A percentile compares a stretch with the other conserved stretches of the same genome.
Conservation (phyloP, 2,888 invertebrate genomes). For the Cheilosia scutellata region DNA sequence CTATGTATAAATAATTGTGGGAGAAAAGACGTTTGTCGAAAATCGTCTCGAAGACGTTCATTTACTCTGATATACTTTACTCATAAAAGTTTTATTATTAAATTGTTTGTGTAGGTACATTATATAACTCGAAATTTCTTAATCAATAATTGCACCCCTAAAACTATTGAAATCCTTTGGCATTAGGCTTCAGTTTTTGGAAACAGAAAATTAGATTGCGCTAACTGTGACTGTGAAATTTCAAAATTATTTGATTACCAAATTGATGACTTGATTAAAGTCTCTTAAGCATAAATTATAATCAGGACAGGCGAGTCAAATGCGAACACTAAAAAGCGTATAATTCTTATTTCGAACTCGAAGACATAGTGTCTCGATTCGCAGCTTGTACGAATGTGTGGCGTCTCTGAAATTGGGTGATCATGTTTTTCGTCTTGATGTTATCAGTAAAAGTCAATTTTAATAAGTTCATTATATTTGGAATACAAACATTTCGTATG, state of each 20-base stretch:
- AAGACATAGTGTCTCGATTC: conserved; percentile 60
- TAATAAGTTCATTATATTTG: conserved; percentile 49
- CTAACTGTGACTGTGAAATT: conserved; percentile 29
- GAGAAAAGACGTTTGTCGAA: too few species aligned
- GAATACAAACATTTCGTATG: conserved; percentile 21
- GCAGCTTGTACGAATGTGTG: not conserved
- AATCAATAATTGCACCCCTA: too few species aligned
- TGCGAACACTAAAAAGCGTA: conserved; percentile 30
- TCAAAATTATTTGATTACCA: conserved; percentile 15
- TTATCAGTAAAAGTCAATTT: conserved; percentile 51
- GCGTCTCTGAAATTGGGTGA: conserved; percentile 24
- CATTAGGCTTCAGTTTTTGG: too few species aligned
- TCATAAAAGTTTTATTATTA: too few species aligned
- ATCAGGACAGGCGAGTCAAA: not conserved
- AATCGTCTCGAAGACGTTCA: too few species aligned
- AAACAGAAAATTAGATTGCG: not conserved
- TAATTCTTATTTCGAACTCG: conserved; percentile 42
- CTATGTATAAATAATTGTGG: too few species aligned
- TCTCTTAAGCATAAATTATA: conserved; percentile 6
- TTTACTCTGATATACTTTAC: too few species aligned
- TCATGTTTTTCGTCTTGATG: conserved; percentile 12
- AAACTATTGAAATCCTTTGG: too few species aligned
- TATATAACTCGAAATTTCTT: too few species aligned
- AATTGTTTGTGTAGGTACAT: too few species aligned
- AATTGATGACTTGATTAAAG: too few species aligned